phyloP scores from a whole-genome alignment of 2,888 invertebrate genomes.

The Diarsia brunnea region DNA sequence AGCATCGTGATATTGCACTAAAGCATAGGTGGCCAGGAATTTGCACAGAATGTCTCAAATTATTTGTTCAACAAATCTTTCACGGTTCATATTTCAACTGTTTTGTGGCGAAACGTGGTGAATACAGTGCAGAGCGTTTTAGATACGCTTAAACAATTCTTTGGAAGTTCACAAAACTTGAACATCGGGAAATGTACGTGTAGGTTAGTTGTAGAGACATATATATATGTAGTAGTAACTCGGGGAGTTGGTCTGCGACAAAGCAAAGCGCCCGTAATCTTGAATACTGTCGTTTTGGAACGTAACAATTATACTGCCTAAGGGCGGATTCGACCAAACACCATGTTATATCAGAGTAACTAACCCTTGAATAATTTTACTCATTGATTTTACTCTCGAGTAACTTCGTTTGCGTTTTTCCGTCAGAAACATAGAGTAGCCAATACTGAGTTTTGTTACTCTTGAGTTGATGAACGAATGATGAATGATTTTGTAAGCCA shows the following conservation, averaged over 20 bases:
- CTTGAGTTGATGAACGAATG: no score
- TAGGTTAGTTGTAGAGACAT: conserved; percentile 45
- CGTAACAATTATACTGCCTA: conserved; percentile 51
- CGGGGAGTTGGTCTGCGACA: conserved; percentile 60
- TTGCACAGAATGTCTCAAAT: conserved; percentile 38
- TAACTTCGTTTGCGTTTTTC: no score
- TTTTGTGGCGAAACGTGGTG: conserved; percentile 71
- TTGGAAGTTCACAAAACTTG: conserved; percentile 67
- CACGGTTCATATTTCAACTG: conserved; percentile 69
- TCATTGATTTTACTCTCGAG: no score
- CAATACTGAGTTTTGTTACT: no score
- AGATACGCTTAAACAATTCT: conserved; percentile 71
- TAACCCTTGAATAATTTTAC: no score
- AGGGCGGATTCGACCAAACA: no score
- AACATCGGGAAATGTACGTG: conserved; percentile 61
- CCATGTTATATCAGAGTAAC: no score
- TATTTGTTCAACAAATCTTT: conserved; percentile 63
- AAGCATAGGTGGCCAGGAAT: conserved; percentile 49
- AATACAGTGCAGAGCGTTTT: conserved; percentile 65
- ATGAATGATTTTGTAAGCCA: no score
- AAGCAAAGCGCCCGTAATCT: conserved; percentile 53
- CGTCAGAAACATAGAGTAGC: no score
- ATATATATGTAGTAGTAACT: conserved; percentile 53
- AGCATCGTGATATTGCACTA: conserved; percentile 27
- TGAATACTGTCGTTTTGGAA: conserved; percentile 58